A percentile compares a stretch with the other conserved stretches of the same genome.
Conservation (phyloP, 2,113 vertebrate species). For the Pachyramphus minor region DNA sequence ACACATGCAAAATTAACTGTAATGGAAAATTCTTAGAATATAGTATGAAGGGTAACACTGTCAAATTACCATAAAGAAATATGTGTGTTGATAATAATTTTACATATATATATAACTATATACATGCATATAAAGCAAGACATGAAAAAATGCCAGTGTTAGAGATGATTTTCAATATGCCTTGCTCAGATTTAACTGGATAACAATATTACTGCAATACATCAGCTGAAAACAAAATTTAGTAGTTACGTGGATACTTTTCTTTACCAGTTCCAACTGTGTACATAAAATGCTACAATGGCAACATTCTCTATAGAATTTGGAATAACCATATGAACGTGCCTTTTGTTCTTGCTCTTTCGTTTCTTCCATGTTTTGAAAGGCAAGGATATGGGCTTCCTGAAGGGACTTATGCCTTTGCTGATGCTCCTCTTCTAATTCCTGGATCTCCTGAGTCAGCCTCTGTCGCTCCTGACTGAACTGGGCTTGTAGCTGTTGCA, state of each 20-base stretch:
- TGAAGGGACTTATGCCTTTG: slow-evolving; percentile 88
- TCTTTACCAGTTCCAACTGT: not conserved
- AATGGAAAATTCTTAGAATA: not conserved
- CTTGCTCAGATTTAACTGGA: not conserved
- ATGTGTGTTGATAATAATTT: not conserved
- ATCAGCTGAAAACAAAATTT: not conserved
- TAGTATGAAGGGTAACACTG: not conserved
- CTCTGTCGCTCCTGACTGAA: slow-evolving; percentile 94
- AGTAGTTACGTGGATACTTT: not conserved
- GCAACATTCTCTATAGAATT: not conserved
- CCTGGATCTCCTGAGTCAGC: slow-evolving; percentile 91
- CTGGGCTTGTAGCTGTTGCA: slow-evolving; percentile 95
- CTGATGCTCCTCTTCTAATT: slow-evolving; percentile 91
- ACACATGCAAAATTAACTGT: not conserved
- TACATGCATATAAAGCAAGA: not conserved
- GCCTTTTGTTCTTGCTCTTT: slow-evolving; percentile 91
- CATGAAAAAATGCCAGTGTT: not conserved
- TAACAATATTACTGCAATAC: not conserved
- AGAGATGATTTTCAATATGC: not conserved
- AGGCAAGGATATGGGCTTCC: slow-evolving; percentile 87
- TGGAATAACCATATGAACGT: not conserved
- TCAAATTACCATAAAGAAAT: not conserved
- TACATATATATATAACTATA: not conserved
- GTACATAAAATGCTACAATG: not conserved
- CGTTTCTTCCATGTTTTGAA: slow-evolving; percentile 90